Base-by-base conservation (phyloP, 64 coral and sea anemone species). In the Platygyra sinensis region DNA sequence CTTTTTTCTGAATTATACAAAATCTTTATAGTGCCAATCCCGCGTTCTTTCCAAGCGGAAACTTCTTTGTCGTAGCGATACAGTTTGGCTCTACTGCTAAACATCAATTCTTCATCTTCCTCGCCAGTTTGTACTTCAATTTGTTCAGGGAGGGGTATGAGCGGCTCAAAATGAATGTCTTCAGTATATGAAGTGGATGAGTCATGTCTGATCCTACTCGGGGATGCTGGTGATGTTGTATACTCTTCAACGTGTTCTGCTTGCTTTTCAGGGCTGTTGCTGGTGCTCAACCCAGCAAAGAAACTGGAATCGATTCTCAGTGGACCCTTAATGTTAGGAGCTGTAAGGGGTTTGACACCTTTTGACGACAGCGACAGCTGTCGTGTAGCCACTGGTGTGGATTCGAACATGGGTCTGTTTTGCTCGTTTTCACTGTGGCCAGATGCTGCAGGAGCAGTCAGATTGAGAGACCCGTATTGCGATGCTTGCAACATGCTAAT, bases 131-230 rank as follows among this genome's bases (percentile, higher is more conserved):
- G 90, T 14, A 93, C 87, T 54, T 93, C 88, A n/a, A 99, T 83
- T 59, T 86, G 85, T 63, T 86, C 78, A 32, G 97, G 94, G n/a
- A 99, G 84, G 31, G 90, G 89, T 67, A 99, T 90, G 50, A 96
- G 39, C 25, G 97, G 97, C 63, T 99, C 97, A 93, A 99, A 99
- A 94, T 96, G 85, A 18, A 99, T 96, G 20, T 92, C 94, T 73
- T 99, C 97, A 50, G 85, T 92, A 60, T 72, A 86, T 15, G 90
- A 92, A 22, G 88, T 88, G 0, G 81, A 71, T 0, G 95, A 96
- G 33, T 96, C 91, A 36, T 87, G 83, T 13, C 91, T 88, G 1
- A 30, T 18, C 52, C 90, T 92, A 15, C 73, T 74, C 18, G 51
- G 84, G 18, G 79, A 75, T 13, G 82, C 57, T 18, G 75, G 84